Conservation (phyloP, 2,888 invertebrate genomes). For the Acrobasis suavella region DNA sequence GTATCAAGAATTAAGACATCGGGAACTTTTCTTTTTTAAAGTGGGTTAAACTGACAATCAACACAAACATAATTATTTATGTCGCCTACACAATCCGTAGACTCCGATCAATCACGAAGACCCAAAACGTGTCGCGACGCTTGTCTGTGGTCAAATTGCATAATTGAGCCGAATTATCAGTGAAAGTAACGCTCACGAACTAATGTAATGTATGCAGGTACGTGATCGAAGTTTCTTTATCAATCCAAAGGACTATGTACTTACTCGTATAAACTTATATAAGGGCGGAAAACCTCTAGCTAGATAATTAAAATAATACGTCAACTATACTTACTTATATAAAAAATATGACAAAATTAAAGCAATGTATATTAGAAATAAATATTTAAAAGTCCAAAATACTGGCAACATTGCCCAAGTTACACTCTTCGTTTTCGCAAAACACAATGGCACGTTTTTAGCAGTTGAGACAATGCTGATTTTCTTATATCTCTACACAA, state of each 20-base stretch:
- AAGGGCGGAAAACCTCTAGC: too few species aligned
- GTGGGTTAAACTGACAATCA: neutral
- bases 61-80: neutral
- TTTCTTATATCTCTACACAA: too few species aligned
- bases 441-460: too few species aligned
- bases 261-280: too few species aligned
- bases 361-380: too few species aligned
- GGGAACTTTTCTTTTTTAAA: neutral
- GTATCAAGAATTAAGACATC: neutral
- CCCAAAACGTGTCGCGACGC: neutral
- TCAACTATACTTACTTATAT: too few species aligned
- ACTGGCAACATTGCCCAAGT: too few species aligned
- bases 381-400: too few species aligned
- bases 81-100: neutral
- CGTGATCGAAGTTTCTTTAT: constrained; percentile 49
- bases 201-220: constrained; percentile 58
- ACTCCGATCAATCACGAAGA: constrained; percentile 5
- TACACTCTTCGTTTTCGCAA: too few species aligned
- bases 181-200: constrained; percentile 72
- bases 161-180: constrained; percentile 71
- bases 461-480: too few species aligned
- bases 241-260: neutral
- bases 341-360: too few species aligned
- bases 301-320: too few species aligned
- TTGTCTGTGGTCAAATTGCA: constrained; percentile 51